phyloP scores from a whole-genome alignment of 2,113 vertebrate species.

The Shinisaurus crocodilurus region DNA sequence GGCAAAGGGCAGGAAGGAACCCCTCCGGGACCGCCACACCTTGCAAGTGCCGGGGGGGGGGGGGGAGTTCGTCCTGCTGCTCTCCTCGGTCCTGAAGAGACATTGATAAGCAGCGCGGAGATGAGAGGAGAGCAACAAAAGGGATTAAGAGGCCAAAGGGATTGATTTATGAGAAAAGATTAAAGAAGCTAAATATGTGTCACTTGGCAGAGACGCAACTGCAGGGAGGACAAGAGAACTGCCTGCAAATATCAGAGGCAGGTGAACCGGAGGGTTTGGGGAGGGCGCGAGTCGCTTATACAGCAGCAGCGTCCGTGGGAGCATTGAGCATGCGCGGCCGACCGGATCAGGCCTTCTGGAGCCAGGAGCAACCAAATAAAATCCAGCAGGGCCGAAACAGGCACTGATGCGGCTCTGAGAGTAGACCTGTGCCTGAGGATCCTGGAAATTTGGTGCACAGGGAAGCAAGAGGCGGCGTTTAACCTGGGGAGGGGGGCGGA shows the following conservation, averaged over 20 bases:
- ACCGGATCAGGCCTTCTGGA: background rate
- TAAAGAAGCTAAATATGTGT: conserved; percentile 63
- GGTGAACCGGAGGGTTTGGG: background rate
- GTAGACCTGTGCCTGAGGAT: no score
- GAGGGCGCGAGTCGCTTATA: no score
- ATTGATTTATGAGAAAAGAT: conserved; percentile 69
- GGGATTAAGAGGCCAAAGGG: conserved; percentile 65
- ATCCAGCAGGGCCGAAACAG: background rate
- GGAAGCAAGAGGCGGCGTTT: background rate
- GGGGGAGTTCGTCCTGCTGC: rapidly evolving
- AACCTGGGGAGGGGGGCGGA: background rate
- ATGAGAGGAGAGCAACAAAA: conserved; percentile 67
- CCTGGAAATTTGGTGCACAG: background rate
- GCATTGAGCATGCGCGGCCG: no score
- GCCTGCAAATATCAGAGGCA: conserved; percentile 40
- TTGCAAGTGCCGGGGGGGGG: no score
- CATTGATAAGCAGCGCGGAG: conserved; percentile 40
- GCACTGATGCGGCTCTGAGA: no score
- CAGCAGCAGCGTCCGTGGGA: no score
- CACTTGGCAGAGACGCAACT: conserved; percentile 52
- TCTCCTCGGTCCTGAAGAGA: background rate
- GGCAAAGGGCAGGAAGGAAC: rapidly evolving
- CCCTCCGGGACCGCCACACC: rapidly evolving
- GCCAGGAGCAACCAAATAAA: background rate
- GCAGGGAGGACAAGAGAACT: conserved; percentile 28